Conservation (phyloP, 2,888 invertebrate genomes). For the Hofmannophila pseudospretella region DNA sequence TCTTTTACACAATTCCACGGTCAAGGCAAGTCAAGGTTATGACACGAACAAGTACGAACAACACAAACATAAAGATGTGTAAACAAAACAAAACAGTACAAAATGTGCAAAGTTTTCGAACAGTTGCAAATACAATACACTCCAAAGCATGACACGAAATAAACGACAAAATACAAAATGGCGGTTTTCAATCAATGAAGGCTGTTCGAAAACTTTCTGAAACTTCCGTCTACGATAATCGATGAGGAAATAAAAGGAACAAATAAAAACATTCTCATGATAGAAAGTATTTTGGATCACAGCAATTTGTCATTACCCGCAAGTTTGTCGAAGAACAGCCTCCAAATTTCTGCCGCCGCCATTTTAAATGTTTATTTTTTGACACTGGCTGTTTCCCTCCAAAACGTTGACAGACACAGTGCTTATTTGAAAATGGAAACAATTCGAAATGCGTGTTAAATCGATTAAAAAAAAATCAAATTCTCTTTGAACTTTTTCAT, state of each 20-base stretch:
- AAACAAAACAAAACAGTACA: no score
- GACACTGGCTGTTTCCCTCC: slow-evolving; percentile 56
- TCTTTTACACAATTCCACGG: not conserved
- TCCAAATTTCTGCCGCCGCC: slow-evolving; percentile 78
- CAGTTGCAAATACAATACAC: slow-evolving; percentile 69
- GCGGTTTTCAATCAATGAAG: slow-evolving; percentile 75
- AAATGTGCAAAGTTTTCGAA: slow-evolving; percentile 79
- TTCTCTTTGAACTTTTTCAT: no score
- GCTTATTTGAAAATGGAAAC: slow-evolving; percentile 73
- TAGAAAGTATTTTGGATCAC: slow-evolving; percentile 41
- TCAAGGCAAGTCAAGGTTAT: not conserved
- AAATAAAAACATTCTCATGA: slow-evolving; percentile 56
- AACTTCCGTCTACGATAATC: slow-evolving; percentile 41
- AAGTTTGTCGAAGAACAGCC: slow-evolving; percentile 75
- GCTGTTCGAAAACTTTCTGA: slow-evolving; percentile 83
- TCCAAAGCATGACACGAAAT: slow-evolving; percentile 40
- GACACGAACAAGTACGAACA: not conserved
- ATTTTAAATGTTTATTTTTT: slow-evolving; percentile 39
- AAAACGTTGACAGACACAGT: slow-evolving; percentile 82
- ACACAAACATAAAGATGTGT: not conserved
- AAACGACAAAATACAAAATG: slow-evolving; percentile 57
- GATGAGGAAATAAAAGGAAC: slow-evolving; percentile 57
- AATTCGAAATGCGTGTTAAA: not conserved
- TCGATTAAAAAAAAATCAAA: no score
- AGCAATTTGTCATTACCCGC: slow-evolving; percentile 52